Evolutionary conservation across 2,888 invertebrate species (phyloP), one percentile per base, ranked within the genome.

Genomic region (Subacronicta megacephala): DNA sequence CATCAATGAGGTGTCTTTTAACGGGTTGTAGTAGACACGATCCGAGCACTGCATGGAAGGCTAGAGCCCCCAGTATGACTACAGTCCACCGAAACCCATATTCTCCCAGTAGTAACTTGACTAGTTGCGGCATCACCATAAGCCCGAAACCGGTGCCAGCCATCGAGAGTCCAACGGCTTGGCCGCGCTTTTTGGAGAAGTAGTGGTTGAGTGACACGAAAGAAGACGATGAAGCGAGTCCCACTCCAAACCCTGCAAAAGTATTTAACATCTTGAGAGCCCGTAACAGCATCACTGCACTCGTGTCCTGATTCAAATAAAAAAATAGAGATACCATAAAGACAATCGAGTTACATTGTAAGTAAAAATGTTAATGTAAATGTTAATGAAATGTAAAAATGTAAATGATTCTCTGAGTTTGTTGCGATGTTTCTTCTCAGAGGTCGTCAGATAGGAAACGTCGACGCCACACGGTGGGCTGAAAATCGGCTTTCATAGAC

Each of bases 151-250:
- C 97, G 0, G 97, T 97, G 0, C 97, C 97, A 0, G 97, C 97
- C 95, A 97, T 96, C 0, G 97, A 97, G 18, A 97, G 91, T 0
- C 97, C 97, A 7, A 97, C 96, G 0, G 97, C 97, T 84, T 97
- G 97, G 0, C 97, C 97, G 17, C 97, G 95, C 83, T 96, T 96
- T 83, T 96, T 96, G 13, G 96, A 95, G 82, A 97, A 97, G 83
- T 96, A 97, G 79, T 97, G 96, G 87, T 97, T 97, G 2, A 97
- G 89, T 0, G 97, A 96, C 9, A 97, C 97, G 85, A 97, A 97
- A 0, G 97, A 96, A 12, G 97, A 96, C 12, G 97, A 95, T 13
- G 96, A 96, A 0, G 97, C 96, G 29, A 97, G 92, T 9, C 97
- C 97, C 52, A 96, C 96, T 23, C 97, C 97, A 72, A 97, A 95